Base-by-base conservation (phyloP, 2,797 vertebrate genomes). In the Chiropotes sagulatus region DNA sequence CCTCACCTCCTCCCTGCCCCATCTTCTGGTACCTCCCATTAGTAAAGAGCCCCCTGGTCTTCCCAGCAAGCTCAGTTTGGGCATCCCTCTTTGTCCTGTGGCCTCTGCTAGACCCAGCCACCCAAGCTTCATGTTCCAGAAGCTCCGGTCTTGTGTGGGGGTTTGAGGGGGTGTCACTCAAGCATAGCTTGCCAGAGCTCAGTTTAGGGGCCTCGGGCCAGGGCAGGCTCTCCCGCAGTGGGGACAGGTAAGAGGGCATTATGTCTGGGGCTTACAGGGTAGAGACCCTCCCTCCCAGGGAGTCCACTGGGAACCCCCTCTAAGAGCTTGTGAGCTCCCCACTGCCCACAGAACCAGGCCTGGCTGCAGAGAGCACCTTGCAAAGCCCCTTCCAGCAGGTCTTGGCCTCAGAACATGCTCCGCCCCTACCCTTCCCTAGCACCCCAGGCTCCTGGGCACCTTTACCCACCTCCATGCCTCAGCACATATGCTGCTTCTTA, bases 391-490 rank as follows among this genome's bases (percentile, higher is more conserved):
- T 5, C 36, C 12, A 3, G 75, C 0, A n/a, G 50, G 30, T 64
- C 36, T 33, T 4, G 0, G 80, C 46, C 67, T 80, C 30, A 9
- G 81, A 91, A 80, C 44, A 5, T 1, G 39, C 36, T 28, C 33
- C 48, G 73, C 54, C 44, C 24, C 20, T 15, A 7, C 14, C 9
- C 33, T 17, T 12, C 81, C 36, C 78, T 11, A 7, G 5, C 0
- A 5, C 28, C 8, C 70, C 36, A 54, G 33, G n/a, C 48, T 50
- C 67, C 44, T 8, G n/a, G 19, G 28, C 17, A 33, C 30, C 79
- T 17, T 13, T 1, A 28, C 24, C 20, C 61, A 46, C 26, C 48
- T 1, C 26, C 0, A 5, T 0, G 0, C 26, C 73, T 50, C 26
- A 48, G 57, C n/a, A 48, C 14, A 15, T 0, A 15, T 0, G 6